phyloP scores from a whole-genome alignment of 1,140 invertebrate genomes.

The Trichonephila clavipes region DNA sequence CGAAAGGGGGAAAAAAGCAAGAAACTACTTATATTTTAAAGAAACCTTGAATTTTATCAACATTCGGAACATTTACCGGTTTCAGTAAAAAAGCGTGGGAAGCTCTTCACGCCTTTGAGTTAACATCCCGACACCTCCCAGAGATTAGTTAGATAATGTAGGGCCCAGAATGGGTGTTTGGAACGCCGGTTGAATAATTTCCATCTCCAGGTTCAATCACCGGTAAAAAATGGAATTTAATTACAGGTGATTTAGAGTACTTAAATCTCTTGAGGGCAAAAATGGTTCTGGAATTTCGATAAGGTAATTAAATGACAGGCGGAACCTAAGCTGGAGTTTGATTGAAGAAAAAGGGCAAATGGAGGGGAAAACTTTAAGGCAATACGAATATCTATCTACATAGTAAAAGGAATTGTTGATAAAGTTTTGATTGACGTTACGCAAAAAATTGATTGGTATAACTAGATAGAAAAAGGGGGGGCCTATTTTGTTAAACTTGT shows the following conservation, averaged over 20 bases:
- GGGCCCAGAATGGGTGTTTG: not conserved
- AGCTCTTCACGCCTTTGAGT: not conserved
- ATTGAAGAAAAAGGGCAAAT: not conserved
- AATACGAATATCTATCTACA: no score
- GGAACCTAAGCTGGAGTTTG: not conserved
- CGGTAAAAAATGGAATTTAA: not conserved
- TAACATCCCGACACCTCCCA: not conserved
- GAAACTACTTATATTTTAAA: not conserved
- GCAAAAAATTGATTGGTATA: no score
- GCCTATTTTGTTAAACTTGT: no score
- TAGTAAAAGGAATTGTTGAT: no score
- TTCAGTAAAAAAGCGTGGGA: not conserved
- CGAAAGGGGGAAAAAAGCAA: not conserved
- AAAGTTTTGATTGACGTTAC: no score
- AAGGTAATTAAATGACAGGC: not conserved
- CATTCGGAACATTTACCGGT: not conserved
- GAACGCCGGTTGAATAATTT: not conserved
- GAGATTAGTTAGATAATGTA: not conserved
- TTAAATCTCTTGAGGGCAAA: not conserved
- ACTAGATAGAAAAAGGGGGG: no score
- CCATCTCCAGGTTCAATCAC: not conserved
- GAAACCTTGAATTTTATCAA: constrained; percentile 1
- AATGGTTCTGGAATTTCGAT: not conserved
- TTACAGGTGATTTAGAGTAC: not conserved
- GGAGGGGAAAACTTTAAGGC: not conserved